Conservation (phyloP, 2,113 vertebrate genomes). For the Casuarius casuarius region DNA sequence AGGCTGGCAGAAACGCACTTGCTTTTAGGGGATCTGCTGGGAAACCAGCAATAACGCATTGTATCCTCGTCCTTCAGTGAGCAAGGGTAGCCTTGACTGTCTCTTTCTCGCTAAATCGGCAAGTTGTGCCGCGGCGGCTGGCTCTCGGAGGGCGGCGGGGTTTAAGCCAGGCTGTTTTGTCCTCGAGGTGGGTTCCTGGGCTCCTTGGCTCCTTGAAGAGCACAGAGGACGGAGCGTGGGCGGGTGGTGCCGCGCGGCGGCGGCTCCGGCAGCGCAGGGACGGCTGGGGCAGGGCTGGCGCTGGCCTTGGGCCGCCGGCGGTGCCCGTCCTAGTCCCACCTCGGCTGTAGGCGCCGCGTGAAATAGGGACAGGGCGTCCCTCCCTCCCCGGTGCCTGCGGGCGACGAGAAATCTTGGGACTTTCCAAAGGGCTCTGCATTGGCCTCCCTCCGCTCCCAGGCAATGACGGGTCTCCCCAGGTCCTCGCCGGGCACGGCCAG, state of each 20-base stretch:
- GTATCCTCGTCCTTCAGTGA: slow-evolving; percentile 73
- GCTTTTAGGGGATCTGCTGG: slow-evolving; percentile 75
- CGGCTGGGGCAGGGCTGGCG: not conserved
- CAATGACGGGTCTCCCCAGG: not conserved
- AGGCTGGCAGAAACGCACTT: slow-evolving; percentile 56
- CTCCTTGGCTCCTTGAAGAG: not conserved
- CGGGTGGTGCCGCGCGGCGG: too few species aligned
- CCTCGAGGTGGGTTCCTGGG: not conserved
- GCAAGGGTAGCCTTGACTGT: slow-evolving; percentile 45
- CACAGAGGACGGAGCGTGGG: too few species aligned
- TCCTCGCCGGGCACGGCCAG: rapidly evolving
- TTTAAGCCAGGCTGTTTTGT: not conserved
- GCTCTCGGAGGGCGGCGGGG: not conserved
- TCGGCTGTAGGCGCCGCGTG: not conserved
- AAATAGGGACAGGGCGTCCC: not conserved
- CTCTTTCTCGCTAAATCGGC: slow-evolving; percentile 10
- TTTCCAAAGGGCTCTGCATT: not conserved
- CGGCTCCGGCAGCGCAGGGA: not conserved
- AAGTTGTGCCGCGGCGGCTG: not conserved
- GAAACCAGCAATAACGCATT: slow-evolving; percentile 70
- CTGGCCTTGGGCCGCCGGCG: not conserved
- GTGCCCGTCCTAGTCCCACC: not conserved
- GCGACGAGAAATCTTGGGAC: not conserved
- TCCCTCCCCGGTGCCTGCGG: not conserved
- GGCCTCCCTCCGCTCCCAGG: not conserved